Evolutionary conservation across 2,888 invertebrate species (phyloP).

Genomic region (Tetropium fuscum): DNA sequence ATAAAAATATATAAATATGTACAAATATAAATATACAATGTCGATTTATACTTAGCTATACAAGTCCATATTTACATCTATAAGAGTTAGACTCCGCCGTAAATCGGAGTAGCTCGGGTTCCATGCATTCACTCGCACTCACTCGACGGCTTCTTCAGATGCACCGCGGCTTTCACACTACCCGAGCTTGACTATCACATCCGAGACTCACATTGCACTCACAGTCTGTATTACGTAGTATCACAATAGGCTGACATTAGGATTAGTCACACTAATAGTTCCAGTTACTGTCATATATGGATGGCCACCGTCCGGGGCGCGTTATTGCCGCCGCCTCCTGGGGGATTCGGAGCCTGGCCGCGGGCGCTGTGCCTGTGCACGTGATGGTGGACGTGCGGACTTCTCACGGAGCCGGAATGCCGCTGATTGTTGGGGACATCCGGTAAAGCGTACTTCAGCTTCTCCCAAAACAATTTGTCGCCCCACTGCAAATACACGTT

Average conservation of each 20-base stretch:
- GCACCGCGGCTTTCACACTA: conserved; percentile 42
- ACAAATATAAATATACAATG: conserved; percentile 52
- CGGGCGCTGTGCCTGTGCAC: conserved; percentile 70
- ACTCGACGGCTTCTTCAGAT: conserved; percentile 32
- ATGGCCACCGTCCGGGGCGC: conserved; percentile 80
- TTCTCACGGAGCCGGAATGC: conserved; percentile 60
- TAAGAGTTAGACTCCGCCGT: conserved; percentile 56
- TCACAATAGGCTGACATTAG: conserved; percentile 61
- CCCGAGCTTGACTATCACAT: conserved; percentile 58
- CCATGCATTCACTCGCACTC: conserved; percentile 40
- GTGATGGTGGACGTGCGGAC: conserved; percentile 69
- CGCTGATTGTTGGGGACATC: conserved; percentile 77
- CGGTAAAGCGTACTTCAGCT: conserved; percentile 82
- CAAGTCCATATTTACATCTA: conserved; percentile 60
- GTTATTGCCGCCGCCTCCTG: conserved; percentile 66
- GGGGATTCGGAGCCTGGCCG: conserved; percentile 70
- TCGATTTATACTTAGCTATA: conserved; percentile 58
- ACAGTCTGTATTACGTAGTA: conserved; percentile 60
- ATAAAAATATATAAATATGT: conserved; percentile 56
- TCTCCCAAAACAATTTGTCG: conserved; percentile 85
- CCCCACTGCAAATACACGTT: conserved; percentile 82
- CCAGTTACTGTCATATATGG: conserved; percentile 73
- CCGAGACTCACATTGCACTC: conserved; percentile 59
- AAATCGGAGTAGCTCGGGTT: conserved; percentile 52
- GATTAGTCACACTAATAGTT: conserved; percentile 39